Percentiles rank a stretch among this genome's conserved stretches.
phyloP scores from a whole-genome alignment of 2,113 vertebrate genomes.

The Caranx melampygus region DNA sequence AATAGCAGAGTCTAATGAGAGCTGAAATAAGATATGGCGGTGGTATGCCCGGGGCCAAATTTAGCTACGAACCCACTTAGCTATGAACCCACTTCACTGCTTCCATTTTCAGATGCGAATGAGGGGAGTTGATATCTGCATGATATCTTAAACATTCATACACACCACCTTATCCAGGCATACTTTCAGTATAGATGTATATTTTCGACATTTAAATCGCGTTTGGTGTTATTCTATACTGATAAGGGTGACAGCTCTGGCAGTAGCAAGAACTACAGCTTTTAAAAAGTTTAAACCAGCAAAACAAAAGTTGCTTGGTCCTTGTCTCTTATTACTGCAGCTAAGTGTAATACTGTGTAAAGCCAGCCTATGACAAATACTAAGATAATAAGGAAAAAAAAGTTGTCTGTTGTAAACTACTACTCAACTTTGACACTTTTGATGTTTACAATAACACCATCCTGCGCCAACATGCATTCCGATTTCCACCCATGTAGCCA shows the following conservation, averaged over 20 bases:
- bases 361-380: not conserved
- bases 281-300: not conserved
- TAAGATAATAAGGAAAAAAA: too few species aligned
- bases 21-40: slow-evolving; percentile 60
- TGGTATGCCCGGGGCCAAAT: slow-evolving; percentile 55
- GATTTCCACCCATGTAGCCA: not conserved
- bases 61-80: slow-evolving; percentile 49
- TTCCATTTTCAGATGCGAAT: slow-evolving; percentile 59
- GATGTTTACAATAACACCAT: not conserved
- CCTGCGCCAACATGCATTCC: not conserved
- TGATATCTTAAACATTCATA: not conserved
- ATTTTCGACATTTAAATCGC: not conserved
- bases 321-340: too few species aligned
- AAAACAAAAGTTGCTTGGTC: too few species aligned
- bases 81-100: slow-evolving; percentile 35
- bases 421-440: too few species aligned
- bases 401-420: too few species aligned
- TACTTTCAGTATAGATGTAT: not conserved
- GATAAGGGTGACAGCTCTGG: not conserved
- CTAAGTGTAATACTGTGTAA: not conserved
- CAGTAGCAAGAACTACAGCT: not conserved
- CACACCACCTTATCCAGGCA: not conserved
- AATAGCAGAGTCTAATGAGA: slow-evolving; percentile 69
- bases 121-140: slow-evolving; percentile 26
- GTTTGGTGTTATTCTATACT: not conserved